Percentiles rank a stretch among this genome's conserved stretches.
phyloP scores from a whole-genome alignment of 1,140 invertebrate species.

The Phymastichus coffea region DNA sequence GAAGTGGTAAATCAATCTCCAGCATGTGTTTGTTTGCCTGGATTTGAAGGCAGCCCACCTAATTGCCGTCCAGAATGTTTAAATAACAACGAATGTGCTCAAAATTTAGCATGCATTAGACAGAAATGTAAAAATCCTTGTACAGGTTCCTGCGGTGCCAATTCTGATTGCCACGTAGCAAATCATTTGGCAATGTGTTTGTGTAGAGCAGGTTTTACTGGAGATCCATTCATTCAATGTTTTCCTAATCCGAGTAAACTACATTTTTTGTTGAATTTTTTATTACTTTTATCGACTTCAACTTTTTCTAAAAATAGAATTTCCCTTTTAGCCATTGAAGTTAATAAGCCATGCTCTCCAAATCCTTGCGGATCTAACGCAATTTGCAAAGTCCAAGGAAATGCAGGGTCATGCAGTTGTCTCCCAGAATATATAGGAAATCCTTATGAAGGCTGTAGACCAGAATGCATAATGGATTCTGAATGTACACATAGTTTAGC shows the following conservation, averaged over 20 bases:
- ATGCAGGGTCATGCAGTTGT: constrained; percentile 67
- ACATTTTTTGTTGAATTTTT: neutral
- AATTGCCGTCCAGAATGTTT: constrained; percentile 55
- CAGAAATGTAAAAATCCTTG: constrained; percentile 58
- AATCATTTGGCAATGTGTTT: constrained; percentile 61
- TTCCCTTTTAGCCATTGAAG: constrained; percentile 42
- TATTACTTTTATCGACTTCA: neutral
- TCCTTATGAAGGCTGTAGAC: constrained; percentile 69
- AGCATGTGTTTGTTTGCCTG: constrained; percentile 65
- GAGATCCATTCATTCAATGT: constrained; percentile 60
- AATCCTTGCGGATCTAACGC: constrained; percentile 70
- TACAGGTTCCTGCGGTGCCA: constrained; percentile 60
- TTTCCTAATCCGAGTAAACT: constrained; percentile 39
- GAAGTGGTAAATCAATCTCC: constrained; percentile 60
- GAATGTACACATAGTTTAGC: constrained; percentile 64
- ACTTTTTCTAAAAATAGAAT: too few species aligned
- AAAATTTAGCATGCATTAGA: constrained; percentile 54
- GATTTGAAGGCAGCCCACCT: constrained; percentile 54
- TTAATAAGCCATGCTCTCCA: constrained; percentile 60
- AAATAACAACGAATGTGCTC: constrained; percentile 54
- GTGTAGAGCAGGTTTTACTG: constrained; percentile 55
- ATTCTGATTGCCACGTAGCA: constrained; percentile 66
- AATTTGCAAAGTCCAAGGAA: constrained; percentile 63
- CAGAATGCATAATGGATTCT: constrained; percentile 65
- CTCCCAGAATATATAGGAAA: constrained; percentile 68